Base-by-base conservation (phyloP, 2,888 invertebrate species). In the Drosophila kokeensis region DNA sequence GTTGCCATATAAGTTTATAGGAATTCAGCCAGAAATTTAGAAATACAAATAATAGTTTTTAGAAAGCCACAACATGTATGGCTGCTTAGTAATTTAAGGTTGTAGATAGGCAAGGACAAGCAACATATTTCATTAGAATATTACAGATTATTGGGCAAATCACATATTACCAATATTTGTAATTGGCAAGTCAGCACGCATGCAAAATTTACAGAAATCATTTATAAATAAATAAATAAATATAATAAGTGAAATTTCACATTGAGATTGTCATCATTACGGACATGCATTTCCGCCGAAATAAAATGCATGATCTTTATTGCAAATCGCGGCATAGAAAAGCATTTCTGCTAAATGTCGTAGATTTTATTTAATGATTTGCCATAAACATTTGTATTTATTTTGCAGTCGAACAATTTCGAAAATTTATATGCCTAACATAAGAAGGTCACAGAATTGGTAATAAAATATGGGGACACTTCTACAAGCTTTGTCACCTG, bases 401-500 rank as follows among this genome's bases (percentile, higher is more conserved):
- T 15, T 4, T 24, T 45, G 15, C 10, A 15, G 24, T 45, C 24
- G 8, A 45, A 45, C 15, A 24, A 24, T 45, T 45, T 45, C 4
- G 15, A 15, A 24, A 45, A 42, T 50, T 15, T 30, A 53, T 52
- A 48, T 42, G 21, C 45, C 10, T 24, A 5, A 21, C 4, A 27
- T 60, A 45, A 50, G 34, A 13, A 55, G 38, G 27, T 40, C n/a
- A 29, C 3, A 29, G 29, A 72, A 75, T 66, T 61, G 67, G 69
- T 58, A 77, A 73, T 76, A 62, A 64, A 73, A 72, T 48, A 36
- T 60, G 38, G 53, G 50, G 30, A 45, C 53, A 67, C 58, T 69
- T 71, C 50, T 55, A 38, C 30, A 40, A 61, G 48, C 45, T 60
- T 40, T 68, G 49, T 57, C 63, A 62, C 30, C 30, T 73, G 64